phyloP scores from a whole-genome alignment of 2,888 invertebrate species.

The Hirtodrosophila confusa region DNA sequence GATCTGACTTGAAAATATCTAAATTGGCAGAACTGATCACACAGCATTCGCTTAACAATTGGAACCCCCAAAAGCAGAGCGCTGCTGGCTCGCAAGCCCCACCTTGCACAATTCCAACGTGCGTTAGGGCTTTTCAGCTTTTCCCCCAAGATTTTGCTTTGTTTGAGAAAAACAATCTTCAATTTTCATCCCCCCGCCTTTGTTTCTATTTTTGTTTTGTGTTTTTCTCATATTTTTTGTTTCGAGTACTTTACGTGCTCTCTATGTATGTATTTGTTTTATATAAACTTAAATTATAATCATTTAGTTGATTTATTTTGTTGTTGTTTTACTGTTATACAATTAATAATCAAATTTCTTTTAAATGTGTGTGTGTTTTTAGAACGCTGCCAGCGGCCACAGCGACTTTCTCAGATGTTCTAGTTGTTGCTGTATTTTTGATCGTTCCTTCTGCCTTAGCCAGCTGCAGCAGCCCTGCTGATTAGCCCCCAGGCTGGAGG shows the following conservation, averaged over 20 bases:
- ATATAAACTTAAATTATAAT: conserved; percentile 76
- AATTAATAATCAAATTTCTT: conserved; percentile 76
- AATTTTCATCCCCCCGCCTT: background rate
- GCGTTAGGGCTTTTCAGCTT: too few relatives aligned
- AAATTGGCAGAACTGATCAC: too few relatives aligned
- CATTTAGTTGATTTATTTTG: conserved; percentile 78
- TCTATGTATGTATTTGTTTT: conserved; percentile 49
- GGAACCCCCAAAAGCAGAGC: too few relatives aligned
- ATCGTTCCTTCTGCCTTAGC: conserved; percentile 36
- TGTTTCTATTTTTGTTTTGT: conserved; percentile 7
- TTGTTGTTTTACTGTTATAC: conserved; percentile 74
- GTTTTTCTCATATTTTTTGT: background rate
- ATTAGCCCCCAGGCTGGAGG: conserved; percentile 1
- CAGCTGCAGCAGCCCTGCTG: conserved; percentile 52
- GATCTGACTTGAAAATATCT: too few relatives aligned
- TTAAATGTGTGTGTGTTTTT: conserved; percentile 64
- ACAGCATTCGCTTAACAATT: too few relatives aligned
- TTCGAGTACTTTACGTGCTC: conserved; percentile 39
- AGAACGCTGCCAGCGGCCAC: conserved; percentile 66
- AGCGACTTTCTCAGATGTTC: conserved; percentile 22
- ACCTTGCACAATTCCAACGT: too few relatives aligned
- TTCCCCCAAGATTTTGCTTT: too few relatives aligned
- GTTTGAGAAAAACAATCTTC: too few relatives aligned
- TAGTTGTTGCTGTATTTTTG: conserved; percentile 34
- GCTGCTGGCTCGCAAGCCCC: too few relatives aligned